Percentiles rank a stretch among this genome's conserved stretches.
These are phyloP conservation scores for Anomalospiza imberbis DNA, from an alignment of 2,797 vertebrate species.

Conservation along the genomic window DNA sequence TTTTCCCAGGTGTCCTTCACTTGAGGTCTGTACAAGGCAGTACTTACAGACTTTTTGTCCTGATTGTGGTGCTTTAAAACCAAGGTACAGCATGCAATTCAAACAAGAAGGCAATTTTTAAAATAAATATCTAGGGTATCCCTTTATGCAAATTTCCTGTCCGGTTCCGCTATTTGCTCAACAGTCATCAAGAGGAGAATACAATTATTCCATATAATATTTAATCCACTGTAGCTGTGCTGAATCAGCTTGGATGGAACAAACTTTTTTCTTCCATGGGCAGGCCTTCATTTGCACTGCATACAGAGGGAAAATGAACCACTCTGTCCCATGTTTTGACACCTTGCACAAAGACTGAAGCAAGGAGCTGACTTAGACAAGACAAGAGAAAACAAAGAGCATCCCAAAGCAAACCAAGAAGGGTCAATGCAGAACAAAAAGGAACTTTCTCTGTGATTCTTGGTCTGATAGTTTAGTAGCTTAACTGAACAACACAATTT, in stretches of 20 bases:
- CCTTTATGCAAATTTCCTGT: not conserved
- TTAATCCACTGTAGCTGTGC: not conserved
- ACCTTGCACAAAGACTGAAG: not conserved
- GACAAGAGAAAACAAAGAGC: not conserved
- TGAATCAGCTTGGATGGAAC: not conserved
- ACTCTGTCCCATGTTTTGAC: not conserved
- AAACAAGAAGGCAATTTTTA: not conserved
- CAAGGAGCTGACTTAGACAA: not conserved
- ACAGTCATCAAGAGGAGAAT: not conserved
- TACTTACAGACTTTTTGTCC: not conserved
- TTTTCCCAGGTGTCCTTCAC: not conserved
- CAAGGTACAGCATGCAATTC: not conserved
- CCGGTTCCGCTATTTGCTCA: not conserved
- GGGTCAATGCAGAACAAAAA: not conserved
- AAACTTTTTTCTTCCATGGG: not conserved
- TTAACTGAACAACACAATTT: too few relatives aligned
- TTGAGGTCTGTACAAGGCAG: not conserved
- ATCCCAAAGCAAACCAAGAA: not conserved
- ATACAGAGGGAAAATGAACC: not conserved
- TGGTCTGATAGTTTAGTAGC: not conserved
- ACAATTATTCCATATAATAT: not conserved
- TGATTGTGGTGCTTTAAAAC: not conserved
- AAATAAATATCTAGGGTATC: not conserved
- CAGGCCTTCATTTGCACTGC: not conserved
- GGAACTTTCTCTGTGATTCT: not conserved